Evolutionary conservation across 2,797 vertebrate genomes (phyloP).

Genomic region (Mastacembelus armatus): DNA sequence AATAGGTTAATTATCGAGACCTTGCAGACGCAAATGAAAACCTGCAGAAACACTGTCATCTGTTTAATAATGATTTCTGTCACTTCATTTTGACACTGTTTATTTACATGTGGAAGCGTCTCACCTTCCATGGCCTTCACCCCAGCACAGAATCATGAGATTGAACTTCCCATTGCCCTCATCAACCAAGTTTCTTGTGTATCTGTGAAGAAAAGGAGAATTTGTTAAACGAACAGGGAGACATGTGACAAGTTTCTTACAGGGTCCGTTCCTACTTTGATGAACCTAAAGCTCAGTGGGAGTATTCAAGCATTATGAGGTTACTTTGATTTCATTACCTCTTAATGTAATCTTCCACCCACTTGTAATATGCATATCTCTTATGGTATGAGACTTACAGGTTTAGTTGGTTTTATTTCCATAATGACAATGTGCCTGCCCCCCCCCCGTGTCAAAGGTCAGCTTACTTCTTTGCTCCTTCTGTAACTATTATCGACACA

Average conservation of each 20-base stretch:
- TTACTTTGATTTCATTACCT: no score
- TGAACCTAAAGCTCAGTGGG: no score
- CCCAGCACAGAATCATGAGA: slow-evolving; percentile 97
- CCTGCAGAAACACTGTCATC: no score
- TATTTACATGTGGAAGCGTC: background rate
- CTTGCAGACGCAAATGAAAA: no score
- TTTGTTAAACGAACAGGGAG: background rate
- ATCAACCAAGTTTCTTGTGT: slow-evolving; percentile 96
- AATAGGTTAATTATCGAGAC: no score
- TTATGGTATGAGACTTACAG: no score
- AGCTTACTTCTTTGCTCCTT: background rate
- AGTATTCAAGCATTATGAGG: no score
- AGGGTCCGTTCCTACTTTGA: no score
- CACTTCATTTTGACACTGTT: background rate
- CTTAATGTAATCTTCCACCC: no score
- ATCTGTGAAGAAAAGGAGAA: slow-evolving; percentile 80
- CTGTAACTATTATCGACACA: background rate
- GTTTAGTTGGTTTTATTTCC: background rate
- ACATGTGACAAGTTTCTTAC: no score
- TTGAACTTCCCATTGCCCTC: slow-evolving; percentile 97
- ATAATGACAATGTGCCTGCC: background rate
- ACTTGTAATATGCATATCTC: no score
- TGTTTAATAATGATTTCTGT: no score
- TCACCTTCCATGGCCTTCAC: slow-evolving; percentile 99
- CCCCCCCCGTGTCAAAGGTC: background rate